These are phyloP conservation scores for Teinopalpus imperialis DNA, from an alignment of 2,888 invertebrate species.

Conservation along the genomic window DNA sequence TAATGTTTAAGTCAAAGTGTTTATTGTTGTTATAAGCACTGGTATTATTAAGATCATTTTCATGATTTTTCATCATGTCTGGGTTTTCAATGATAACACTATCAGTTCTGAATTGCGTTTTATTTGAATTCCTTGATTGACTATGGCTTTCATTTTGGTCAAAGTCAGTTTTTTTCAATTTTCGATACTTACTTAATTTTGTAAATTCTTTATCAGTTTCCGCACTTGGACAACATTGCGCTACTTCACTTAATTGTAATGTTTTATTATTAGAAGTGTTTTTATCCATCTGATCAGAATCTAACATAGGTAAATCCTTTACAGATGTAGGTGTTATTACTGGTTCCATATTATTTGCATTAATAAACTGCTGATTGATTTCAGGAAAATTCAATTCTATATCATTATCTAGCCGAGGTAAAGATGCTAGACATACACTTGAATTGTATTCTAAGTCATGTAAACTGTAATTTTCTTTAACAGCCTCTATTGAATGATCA, in stretches of 20 bases:
- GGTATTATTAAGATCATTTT: slow-evolving; percentile 35
- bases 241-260: slow-evolving; percentile 29
- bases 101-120: slow-evolving; percentile 54
- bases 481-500: slow-evolving; percentile 42
- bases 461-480: slow-evolving; percentile 60
- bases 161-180: slow-evolving; percentile 43
- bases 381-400: slow-evolving; percentile 74
- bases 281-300: slow-evolving; percentile 34
- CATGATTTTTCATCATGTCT: slow-evolving; percentile 54
- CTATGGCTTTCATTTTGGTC: slow-evolving; percentile 35
- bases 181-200: slow-evolving; percentile 69
- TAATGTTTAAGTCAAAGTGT: not conserved
- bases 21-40: slow-evolving; percentile 1
- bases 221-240: slow-evolving; percentile 27
- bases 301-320: slow-evolving; percentile 45
- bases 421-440: slow-evolving; percentile 67
- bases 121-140: slow-evolving; percentile 25
- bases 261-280: slow-evolving; percentile 9
- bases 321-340: slow-evolving; percentile 33
- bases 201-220: slow-evolving; percentile 52
- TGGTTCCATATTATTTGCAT: slow-evolving; percentile 65
- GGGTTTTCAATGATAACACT: slow-evolving; percentile 78
- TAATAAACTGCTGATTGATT: slow-evolving; percentile 76
- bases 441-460: slow-evolving; percentile 72
- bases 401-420: slow-evolving; percentile 72